Base-by-base conservation (phyloP, 2,797 vertebrate species). In the Nyctalus aviator region DNA sequence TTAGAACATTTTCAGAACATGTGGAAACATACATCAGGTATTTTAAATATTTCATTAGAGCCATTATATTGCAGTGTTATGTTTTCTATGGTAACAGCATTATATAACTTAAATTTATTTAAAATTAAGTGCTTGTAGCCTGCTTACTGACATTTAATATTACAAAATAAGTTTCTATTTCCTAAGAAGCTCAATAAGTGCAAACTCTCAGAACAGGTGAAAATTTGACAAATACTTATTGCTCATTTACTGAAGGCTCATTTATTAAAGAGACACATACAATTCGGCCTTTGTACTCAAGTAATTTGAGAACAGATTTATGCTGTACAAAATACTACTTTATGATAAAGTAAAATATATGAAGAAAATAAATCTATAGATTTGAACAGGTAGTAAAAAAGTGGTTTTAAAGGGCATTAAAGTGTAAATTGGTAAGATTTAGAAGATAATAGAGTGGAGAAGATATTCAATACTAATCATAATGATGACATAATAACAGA, bases 101-200 rank as follows among this genome's bases (percentile, higher is more conserved):
- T 72, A 62, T 23, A n/a, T 76, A 75, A 93, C 81, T 92, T 91
- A 75, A 93, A 75, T 41, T 92, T 81, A 32, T 72, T 93, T 93
- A 77, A 84, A 91, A 78, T 77, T 86, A 77, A 81, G 78, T 94
- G 10, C 17, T 82, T 84, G 2, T 12, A 76, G 50, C 20, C 57
- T 32, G 27, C 23, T 48, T 32, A 77, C 2, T 83, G 25, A 78
- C 48, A 53, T n/a, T 57, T 89, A 78, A 68, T 46, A 62, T 95
- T 62, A 48, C 35, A 78, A 82, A 82, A 82, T 62, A 59, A 55
- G 12, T 8, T 50, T 25, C 44, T 30, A 41, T 37, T 41, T 23
- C 7, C 18, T 41, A 46, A 71, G 41, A 88, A 77, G 6, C 25
- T 46, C 23, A 71, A 2, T 71, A 87, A 90, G 20, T 14, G 3